Evolutionary conservation across 2,113 vertebrate genomes (phyloP), one percentile per base, ranked within the genome.

Genomic region (Girardinichthys multiradiatus): DNA sequence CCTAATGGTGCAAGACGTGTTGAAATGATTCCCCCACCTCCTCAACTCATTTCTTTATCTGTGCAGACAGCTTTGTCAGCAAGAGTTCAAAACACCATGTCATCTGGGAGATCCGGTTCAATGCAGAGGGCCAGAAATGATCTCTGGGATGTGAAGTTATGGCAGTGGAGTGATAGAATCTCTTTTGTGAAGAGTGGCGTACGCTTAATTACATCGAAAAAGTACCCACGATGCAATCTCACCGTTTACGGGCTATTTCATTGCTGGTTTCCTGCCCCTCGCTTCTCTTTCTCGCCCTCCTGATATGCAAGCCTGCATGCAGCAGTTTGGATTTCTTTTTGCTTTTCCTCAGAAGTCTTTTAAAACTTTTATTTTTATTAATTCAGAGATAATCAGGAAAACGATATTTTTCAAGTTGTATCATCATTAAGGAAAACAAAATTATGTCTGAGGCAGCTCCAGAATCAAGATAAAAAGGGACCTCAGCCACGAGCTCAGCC

Each of bases 191-290:
- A 84, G 82, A 80, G 73, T 81, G 87, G 84, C 51, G 58, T 73
- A 89, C 73, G 91, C 86, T 70, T 92, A 92, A 93, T 94, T 92
- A 86, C 89, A 70, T 82, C 27, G 14, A 90, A 88, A 93, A 94
- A 93, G 90, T 92, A 91, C 91, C 93, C 85, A 48, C 79, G 91
- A 94, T 93, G 82, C 33, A 51, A 93, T 94, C 91, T 90, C 66
- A 70, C 76, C 82, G 81, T 90, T 86, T 82, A 92, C 84, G 87
- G 87, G 74, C 91, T 85, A 90, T 94, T 92, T 93, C 89, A 89
- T 87, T 72, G 64, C 67, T 59, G 45, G 82, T 89, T 92, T 89
- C 85, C 87, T 86, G 85, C 77, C 39, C 45, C 57, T 51, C 70
- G 2, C 24, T 21, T 80, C 74, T 30, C 70, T 64, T 57, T 14